phyloP scores from a whole-genome alignment of 2,113 vertebrate species.

The Manacus vitellinus region DNA sequence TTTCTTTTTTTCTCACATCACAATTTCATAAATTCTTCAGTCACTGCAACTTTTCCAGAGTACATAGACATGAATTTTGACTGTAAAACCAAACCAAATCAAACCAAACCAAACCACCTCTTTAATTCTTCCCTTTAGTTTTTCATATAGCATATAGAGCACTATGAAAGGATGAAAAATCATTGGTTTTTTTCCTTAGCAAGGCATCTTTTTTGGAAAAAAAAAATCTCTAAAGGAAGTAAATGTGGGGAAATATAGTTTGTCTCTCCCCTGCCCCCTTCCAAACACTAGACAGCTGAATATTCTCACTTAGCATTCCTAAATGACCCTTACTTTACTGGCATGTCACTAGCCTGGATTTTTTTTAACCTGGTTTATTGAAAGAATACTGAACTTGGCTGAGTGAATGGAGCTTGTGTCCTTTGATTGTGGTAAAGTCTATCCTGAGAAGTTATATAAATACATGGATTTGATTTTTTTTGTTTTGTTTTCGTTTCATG shows the following conservation, averaged over 20 bases:
- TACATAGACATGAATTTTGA: neutral
- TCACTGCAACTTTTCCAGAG: neutral
- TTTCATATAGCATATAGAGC: neutral
- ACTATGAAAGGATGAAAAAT: neutral
- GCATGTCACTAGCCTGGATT: neutral
- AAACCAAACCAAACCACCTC: neutral
- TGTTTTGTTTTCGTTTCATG: neutral
- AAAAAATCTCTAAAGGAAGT: neutral
- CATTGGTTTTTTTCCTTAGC: neutral
- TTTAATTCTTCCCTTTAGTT: neutral
- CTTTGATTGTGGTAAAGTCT: neutral
- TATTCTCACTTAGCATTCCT: neutral
- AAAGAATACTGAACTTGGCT: neutral
- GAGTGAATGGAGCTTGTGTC: neutral
- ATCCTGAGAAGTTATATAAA: neutral
- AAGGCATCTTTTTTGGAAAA: neutral
- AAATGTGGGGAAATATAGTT: neutral
- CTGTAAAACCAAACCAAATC: neutral
- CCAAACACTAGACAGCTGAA: neutral
- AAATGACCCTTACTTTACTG: neutral
- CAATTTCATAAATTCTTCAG: neutral
- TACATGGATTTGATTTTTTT: neutral
- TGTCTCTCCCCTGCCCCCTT: neutral
- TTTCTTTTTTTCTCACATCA: neutral
- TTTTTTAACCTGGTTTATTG: neutral